A percentile compares a stretch with the other conserved stretches of the same genome.
Evolutionary conservation across 2,113 vertebrate genomes (phyloP).

Genomic region (Tupaia chinensis): DNA sequence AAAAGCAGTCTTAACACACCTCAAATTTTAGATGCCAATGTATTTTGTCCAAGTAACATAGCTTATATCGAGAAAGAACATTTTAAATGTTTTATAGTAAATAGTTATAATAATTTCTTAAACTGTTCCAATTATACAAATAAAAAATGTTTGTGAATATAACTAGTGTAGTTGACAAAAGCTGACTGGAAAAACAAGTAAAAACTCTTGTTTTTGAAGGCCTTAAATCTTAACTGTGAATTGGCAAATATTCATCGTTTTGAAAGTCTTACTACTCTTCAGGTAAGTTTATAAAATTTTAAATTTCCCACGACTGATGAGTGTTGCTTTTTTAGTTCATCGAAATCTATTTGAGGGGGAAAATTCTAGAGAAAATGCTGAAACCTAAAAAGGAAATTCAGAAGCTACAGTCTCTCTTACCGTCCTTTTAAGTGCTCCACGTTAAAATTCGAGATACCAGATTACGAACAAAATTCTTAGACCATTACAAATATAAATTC

Average conservation of each 20-base stretch:
- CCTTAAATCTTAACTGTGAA: constrained; percentile 38
- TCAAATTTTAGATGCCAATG: constrained; percentile 71
- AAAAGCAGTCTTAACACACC: constrained; percentile 80
- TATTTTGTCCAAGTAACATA: constrained; percentile 75
- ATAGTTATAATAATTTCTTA: constrained; percentile 71
- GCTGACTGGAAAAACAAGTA: constrained; percentile 58
- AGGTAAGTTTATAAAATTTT: constrained; percentile 51
- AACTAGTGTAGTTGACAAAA: constrained; percentile 73
- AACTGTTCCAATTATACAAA: constrained; percentile 77
- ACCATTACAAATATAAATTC: constrained; percentile 78
- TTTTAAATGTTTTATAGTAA: constrained; percentile 76
- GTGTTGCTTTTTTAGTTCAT: constrained; percentile 66
- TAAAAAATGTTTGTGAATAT: constrained; percentile 54
- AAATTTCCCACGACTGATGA: constrained; percentile 55
- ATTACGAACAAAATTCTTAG: constrained; percentile 81
- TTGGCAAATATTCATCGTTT: constrained; percentile 46
- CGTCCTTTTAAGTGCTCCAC: constrained; percentile 84
- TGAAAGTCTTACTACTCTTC: constrained; percentile 18
- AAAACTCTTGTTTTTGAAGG: constrained; percentile 63
- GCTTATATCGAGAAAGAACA: constrained; percentile 78
- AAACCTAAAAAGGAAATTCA: constrained; percentile 66
- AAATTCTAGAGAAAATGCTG: constrained; percentile 70
- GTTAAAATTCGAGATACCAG: constrained; percentile 74
- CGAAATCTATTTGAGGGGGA: constrained; percentile 65
- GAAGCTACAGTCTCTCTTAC: constrained; percentile 66